These are phyloP conservation scores for Pammene fasciana DNA, from an alignment of 2,888 invertebrate genomes.

Conservation along the genomic window DNA sequence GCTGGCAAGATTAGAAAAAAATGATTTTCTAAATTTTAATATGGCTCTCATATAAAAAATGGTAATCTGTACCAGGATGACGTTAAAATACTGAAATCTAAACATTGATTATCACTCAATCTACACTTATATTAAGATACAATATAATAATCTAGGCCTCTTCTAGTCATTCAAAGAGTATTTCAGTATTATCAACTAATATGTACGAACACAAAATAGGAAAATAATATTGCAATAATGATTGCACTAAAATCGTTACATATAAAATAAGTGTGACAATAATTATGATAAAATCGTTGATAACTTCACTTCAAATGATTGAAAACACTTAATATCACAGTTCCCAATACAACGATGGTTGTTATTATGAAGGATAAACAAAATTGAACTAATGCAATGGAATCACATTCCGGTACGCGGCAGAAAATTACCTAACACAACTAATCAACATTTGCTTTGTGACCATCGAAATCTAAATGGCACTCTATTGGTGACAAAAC, in stretches of 20 bases:
- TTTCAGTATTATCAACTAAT: conserved; percentile 52
- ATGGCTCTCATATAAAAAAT: conserved; percentile 77
- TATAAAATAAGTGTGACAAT: conserved; percentile 38
- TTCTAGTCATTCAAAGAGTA: conserved; percentile 51
- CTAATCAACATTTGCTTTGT: conserved; percentile 69
- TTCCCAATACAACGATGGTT: conserved; percentile 75
- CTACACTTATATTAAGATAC: conserved; percentile 39
- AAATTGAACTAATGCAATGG: conserved; percentile 52
- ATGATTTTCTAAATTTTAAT: conserved; percentile 79
- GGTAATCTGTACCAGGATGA: conserved; percentile 56
- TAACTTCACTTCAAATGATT: conserved; percentile 65
- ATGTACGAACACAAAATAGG: conserved; percentile 65
- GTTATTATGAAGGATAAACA: conserved; percentile 54
- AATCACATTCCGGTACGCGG: conserved; percentile 53
- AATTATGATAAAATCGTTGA: conserved; percentile 38
- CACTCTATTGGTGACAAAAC: conserved; percentile 79
- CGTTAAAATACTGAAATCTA: conserved; percentile 51
- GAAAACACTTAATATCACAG: conserved; percentile 83
- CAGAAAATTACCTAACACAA: conserved; percentile 55
- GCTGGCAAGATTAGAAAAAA: conserved; percentile 81
- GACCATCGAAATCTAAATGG: conserved; percentile 80
- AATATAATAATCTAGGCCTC: conserved; percentile 38
- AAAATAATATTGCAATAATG: conserved; percentile 62
- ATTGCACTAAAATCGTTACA: conserved; percentile 55
- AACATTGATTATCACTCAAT: conserved; percentile 50